Conservation (phyloP, 2,113 vertebrate species). For the Heliornis fulica region DNA sequence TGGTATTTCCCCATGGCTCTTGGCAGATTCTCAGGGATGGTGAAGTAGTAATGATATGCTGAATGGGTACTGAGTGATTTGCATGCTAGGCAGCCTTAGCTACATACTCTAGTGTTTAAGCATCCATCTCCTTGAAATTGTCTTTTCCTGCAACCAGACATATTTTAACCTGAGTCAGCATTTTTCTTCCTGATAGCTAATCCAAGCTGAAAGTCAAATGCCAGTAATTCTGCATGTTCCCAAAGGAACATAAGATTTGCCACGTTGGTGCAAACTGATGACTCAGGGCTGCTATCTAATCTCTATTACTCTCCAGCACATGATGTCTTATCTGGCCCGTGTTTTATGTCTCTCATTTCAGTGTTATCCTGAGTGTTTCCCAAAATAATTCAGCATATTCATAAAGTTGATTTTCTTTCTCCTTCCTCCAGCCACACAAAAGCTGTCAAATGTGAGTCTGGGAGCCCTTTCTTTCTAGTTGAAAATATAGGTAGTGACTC, state of each 20-base stretch:
- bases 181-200: neutral
- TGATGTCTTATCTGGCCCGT: neutral
- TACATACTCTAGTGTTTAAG: neutral
- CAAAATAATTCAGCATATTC: neutral
- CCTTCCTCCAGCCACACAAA: neutral
- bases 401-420: neutral
- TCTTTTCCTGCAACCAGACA: neutral
- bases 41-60: neutral
- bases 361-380: neutral
- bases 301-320: neutral
- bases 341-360: neutral
- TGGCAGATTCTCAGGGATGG: neutral
- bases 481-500: neutral
- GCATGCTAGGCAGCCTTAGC: neutral
- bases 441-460: neutral
- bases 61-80: neutral
- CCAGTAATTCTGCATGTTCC: neutral
- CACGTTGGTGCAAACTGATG: neutral
- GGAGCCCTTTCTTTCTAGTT: neutral
- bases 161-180: neutral
- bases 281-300: neutral
- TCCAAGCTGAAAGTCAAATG: neutral
- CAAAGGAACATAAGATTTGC: neutral
- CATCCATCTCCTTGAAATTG: neutral
- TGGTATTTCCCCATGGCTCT: neutral